Evolutionary conservation across 2,888 invertebrate genomes (phyloP), one percentile per base, ranked within the genome.

Genomic region (Dryadula phaetusa): DNA sequence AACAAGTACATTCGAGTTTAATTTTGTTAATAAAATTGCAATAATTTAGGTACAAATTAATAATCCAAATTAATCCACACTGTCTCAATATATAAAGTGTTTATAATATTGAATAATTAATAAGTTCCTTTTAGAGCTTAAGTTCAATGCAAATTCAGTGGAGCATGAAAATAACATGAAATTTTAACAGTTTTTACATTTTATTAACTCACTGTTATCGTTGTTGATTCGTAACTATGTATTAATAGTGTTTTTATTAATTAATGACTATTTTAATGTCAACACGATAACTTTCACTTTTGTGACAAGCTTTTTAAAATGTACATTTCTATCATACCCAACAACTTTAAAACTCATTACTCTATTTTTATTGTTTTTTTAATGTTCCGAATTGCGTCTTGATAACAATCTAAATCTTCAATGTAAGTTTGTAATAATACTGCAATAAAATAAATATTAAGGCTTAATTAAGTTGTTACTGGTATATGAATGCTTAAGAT

Each of bases 381-480:
- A 70, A 34, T 67, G 61, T 71, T 70, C 60, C 61, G 63, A 69
- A 74, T 66, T 71, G 69, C 70, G 69, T 62, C 20, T 49, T 69
- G 83, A 84, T 83, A 75, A 76, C 46, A 67, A 83, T 83, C 82
- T 78, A 70, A 77, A 77, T 79, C 76, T 75, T 74, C 76, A 74
- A 74, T 70, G 74, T 74, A 72, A 74, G 71, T 73, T 76, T 75
- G 71, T 76, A 78, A 80, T 75, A 73, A 75, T 70, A 69, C 66
- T 68, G 67, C 73, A 77, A 77, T 77, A 75, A 79, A 79, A 77
- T 75, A 75, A 72, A 77, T 76, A 77, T 78, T 76, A 69, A 72
- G 66, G 60, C 74, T 77, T 81, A 81, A 80, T 80, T 78, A 78
- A 76, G 70, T 72, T 73, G 67, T 72, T 76, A 69, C 73, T 70